Evolutionary conservation across 2,113 vertebrate species (phyloP).

Genomic region (Elgaria multicarinata): DNA sequence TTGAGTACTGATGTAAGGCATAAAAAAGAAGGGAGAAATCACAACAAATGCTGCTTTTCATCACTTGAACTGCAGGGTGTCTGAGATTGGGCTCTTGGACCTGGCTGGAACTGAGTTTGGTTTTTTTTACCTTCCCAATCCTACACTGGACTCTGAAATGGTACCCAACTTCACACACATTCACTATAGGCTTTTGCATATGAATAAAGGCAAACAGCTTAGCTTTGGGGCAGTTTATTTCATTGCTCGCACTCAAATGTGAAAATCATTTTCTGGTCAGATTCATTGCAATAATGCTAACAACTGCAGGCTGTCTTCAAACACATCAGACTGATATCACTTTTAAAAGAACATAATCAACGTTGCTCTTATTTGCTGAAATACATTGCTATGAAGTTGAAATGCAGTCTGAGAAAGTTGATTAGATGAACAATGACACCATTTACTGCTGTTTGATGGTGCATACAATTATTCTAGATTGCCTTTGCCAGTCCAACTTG

Average conservation of each 20-base stretch:
- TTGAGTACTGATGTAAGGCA: neutral
- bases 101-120: neutral
- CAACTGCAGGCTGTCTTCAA: neutral
- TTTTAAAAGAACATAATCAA: neutral
- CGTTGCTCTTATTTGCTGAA: neutral
- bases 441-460: neutral
- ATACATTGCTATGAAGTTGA: neutral
- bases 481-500: slow-evolving; percentile 71
- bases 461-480: slow-evolving; percentile 40
- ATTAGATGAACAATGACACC: neutral
- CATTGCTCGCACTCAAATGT: neutral
- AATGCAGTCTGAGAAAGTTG: neutral
- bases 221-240: neutral
- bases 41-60: neutral
- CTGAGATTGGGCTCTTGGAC: neutral
- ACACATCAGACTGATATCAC: neutral
- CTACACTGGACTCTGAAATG: neutral
- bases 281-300: neutral
- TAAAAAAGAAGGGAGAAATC: neutral
- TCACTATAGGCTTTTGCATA: neutral
- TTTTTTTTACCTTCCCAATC: neutral
- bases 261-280: neutral
- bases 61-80: neutral
- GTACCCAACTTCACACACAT: neutral
- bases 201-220: neutral